Conservation (phyloP, 2,113 vertebrate species). For the Microcebus jonahi region DNA sequence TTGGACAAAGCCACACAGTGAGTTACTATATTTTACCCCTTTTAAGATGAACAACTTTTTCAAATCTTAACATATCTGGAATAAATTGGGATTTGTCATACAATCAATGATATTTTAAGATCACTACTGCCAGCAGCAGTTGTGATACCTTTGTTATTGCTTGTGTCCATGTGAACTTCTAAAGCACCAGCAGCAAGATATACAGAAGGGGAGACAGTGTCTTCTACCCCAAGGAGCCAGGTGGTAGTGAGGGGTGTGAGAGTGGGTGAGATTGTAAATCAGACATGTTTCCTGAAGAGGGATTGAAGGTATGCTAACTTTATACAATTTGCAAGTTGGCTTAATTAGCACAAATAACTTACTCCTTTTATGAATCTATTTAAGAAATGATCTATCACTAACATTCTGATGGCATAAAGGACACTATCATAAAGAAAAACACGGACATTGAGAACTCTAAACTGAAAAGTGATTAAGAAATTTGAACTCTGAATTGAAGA, state of each 20-base stretch:
- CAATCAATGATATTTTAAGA: neutral
- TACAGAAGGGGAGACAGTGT: neutral
- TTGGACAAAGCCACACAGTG: neutral
- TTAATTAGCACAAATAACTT: neutral
- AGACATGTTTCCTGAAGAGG: neutral
- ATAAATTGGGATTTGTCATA: neutral
- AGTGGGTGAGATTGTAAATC: neutral
- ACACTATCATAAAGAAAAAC: neutral
- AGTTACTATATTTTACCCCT: neutral
- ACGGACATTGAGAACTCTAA: neutral
- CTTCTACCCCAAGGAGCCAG: neutral
- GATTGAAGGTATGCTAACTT: neutral
- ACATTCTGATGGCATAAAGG: neutral
- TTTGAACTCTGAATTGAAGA: slow-evolving; percentile 19
- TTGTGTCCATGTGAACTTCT: neutral
- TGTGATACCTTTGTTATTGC: neutral
- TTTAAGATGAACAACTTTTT: neutral
- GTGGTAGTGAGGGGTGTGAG: neutral
- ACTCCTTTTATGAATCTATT: neutral
- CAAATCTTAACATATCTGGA: neutral
- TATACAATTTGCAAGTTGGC: neutral
- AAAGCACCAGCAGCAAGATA: neutral
- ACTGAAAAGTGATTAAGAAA: neutral
- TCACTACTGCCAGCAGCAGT: neutral
- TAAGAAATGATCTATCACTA: neutral